These are phyloP conservation scores for Invenusta paracnida DNA, from an alignment of 2,888 invertebrate species.

Conservation along the genomic window DNA sequence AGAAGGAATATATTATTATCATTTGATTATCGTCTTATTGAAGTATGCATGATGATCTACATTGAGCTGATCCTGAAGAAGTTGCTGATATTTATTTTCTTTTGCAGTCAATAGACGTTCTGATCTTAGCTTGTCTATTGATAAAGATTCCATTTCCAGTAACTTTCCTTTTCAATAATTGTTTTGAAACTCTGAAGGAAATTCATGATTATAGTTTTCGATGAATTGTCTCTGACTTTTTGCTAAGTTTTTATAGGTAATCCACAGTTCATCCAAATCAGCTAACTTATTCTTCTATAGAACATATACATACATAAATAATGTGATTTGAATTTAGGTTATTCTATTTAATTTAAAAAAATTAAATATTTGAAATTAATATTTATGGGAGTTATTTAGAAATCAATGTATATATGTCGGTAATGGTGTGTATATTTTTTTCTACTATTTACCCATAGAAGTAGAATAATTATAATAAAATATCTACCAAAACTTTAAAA, in stretches of 20 bases:
- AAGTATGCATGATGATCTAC: background rate
- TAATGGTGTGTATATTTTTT: no score
- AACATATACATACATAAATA: background rate
- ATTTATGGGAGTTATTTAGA: no score
- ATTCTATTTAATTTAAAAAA: no score
- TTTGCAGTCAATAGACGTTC: background rate
- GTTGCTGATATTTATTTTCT: background rate
- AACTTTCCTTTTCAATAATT: background rate
- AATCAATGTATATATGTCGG: no score
- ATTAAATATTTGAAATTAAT: no score
- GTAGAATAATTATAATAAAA: no score
- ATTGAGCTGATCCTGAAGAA: background rate
- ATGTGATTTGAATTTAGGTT: no score
- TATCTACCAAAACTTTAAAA: no score
- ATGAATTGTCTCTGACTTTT: background rate
- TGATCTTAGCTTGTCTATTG: background rate
- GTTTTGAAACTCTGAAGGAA: background rate
- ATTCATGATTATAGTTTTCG: background rate
- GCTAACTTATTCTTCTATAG: background rate
- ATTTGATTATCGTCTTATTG: no score
- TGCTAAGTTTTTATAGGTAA: background rate
- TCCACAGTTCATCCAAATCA: background rate
- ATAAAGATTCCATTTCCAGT: background rate
- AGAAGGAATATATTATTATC: no score
- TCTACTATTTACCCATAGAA: no score